Evolutionary conservation across 2,888 invertebrate species (phyloP).

Genomic region (Erynnis tages): DNA sequence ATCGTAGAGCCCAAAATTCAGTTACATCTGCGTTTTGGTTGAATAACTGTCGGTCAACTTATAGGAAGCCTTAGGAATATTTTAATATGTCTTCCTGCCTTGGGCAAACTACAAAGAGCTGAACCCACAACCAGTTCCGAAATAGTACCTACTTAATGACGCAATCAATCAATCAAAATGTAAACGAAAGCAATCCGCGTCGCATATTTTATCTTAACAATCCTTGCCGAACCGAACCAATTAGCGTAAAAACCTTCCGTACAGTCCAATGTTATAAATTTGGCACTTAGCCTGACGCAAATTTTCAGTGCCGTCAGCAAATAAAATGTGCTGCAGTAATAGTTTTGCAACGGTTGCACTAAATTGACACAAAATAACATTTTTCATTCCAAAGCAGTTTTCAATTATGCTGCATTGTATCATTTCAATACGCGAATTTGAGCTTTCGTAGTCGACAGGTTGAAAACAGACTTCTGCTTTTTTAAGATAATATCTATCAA

Average conservation of each 20-base stretch:
- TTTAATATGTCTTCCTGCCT: neutral
- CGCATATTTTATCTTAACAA: slow-evolving; percentile 81
- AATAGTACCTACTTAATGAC: slow-evolving; percentile 65
- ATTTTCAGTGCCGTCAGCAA: slow-evolving; percentile 75
- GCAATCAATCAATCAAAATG: slow-evolving; percentile 76
- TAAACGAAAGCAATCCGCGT: slow-evolving; percentile 75
- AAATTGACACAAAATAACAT: slow-evolving; percentile 62
- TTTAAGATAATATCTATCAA: too few relatives aligned
- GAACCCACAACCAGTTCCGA: slow-evolving; percentile 47
- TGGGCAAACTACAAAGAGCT: slow-evolving; percentile 18
- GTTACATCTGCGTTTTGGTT: too few relatives aligned
- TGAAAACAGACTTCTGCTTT: slow-evolving; percentile 3
- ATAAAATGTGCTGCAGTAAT: slow-evolving; percentile 73
- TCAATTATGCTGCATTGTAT: slow-evolving; percentile 44
- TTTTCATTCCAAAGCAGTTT: slow-evolving; percentile 54
- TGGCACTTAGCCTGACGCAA: slow-evolving; percentile 80
- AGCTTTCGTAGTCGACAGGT: slow-evolving; percentile 8
- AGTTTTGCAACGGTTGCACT: slow-evolving; percentile 66
- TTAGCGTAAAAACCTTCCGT: slow-evolving; percentile 76
- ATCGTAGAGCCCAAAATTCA: too few relatives aligned
- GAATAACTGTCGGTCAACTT: too few relatives aligned
- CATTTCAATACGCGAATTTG: slow-evolving; percentile 24
- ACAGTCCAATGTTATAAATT: slow-evolving; percentile 76
- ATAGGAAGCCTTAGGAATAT: neutral
- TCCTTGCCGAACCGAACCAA: slow-evolving; percentile 75